These are phyloP conservation scores for Apteryx owenii DNA, from an alignment of 2,113 vertebrate genomes.

Conservation along the genomic window DNA sequence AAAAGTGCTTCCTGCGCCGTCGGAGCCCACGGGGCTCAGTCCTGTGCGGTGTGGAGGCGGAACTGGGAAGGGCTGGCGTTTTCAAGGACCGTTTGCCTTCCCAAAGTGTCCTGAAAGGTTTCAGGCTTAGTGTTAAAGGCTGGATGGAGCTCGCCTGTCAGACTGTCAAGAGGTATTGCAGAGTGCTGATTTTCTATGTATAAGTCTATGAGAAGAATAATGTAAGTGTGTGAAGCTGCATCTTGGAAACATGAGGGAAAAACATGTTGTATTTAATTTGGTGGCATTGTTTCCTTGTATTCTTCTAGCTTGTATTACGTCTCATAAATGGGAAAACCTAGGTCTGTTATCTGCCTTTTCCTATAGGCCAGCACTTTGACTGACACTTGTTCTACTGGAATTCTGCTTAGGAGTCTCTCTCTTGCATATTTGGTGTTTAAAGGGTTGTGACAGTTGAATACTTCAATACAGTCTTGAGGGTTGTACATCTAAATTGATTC, in stretches of 20 bases:
- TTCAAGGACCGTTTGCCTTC: rapidly evolving
- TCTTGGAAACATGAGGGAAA: rapidly evolving
- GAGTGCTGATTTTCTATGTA: rapidly evolving
- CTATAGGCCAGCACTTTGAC: rapidly evolving
- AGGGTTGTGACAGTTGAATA: neutral
- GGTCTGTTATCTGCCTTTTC: neutral
- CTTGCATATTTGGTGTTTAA: rapidly evolving
- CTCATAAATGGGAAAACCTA: rapidly evolving
- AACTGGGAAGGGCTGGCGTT: rapidly evolving
- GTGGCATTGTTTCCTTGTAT: rapidly evolving
- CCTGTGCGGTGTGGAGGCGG: neutral
- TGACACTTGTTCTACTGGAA: rapidly evolving
- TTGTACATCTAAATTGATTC: neutral
- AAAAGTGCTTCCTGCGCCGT: too few species aligned
- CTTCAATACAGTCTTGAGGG: rapidly evolving
- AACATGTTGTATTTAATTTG: rapidly evolving
- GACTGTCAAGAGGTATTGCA: too few species aligned
- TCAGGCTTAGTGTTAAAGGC: rapidly evolving
- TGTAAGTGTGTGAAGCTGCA: rapidly evolving
- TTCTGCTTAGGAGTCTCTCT: neutral
- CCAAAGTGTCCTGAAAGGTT: rapidly evolving
- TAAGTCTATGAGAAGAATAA: rapidly evolving
- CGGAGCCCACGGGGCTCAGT: neutral
- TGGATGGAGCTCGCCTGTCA: neutral
- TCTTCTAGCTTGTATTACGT: neutral